A percentile compares a stretch with the other conserved stretches of the same genome.
Evolutionary conservation across 2,888 invertebrate species (phyloP).

Genomic region (Lathronympha strigana): DNA sequence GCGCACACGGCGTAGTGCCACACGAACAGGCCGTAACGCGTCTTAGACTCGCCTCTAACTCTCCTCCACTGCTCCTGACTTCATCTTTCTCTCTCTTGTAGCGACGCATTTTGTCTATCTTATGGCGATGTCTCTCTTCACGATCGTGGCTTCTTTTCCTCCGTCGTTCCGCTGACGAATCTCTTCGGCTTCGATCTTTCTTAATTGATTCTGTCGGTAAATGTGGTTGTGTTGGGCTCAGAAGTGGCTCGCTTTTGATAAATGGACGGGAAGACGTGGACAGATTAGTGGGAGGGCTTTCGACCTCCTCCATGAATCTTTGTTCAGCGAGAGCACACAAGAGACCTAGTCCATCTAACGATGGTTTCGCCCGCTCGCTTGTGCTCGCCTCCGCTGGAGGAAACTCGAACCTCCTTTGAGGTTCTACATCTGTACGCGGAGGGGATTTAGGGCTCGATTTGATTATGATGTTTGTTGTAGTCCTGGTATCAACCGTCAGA

Average conservation of each 20-base stretch:
- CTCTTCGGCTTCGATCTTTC: conserved; percentile 71
- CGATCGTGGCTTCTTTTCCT: conserved; percentile 71
- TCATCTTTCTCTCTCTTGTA: conserved; percentile 73
- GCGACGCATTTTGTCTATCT: conserved; percentile 76
- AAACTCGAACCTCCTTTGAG: conserved; percentile 72
- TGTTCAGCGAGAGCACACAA: conserved; percentile 94
- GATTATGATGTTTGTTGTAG: conserved; percentile 70
- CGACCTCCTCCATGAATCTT: conserved; percentile 90
- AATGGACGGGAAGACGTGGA: conserved; percentile 64
- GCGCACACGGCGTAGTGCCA: conserved; percentile 61
- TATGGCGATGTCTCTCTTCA: conserved; percentile 72
- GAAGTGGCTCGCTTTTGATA: conserved; percentile 69
- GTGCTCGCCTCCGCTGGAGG: conserved; percentile 58
- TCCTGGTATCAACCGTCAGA: conserved; percentile 73
- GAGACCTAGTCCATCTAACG: conserved; percentile 88
- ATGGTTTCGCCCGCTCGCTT: conserved; percentile 69
- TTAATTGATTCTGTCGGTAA: conserved; percentile 58
- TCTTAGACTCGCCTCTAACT: conserved; percentile 72
- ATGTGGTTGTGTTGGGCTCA: conserved; percentile 65
- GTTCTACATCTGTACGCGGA: conserved; percentile 67
- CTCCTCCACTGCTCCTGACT: conserved; percentile 62
- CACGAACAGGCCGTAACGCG: conserved; percentile 74
- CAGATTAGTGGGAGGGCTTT: conserved; percentile 58
- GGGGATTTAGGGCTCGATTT: conserved; percentile 78
- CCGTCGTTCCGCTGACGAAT: conserved; percentile 72